Evolutionary conservation across 2,797 vertebrate genomes (phyloP).

Genomic region (Falco cherrug): DNA sequence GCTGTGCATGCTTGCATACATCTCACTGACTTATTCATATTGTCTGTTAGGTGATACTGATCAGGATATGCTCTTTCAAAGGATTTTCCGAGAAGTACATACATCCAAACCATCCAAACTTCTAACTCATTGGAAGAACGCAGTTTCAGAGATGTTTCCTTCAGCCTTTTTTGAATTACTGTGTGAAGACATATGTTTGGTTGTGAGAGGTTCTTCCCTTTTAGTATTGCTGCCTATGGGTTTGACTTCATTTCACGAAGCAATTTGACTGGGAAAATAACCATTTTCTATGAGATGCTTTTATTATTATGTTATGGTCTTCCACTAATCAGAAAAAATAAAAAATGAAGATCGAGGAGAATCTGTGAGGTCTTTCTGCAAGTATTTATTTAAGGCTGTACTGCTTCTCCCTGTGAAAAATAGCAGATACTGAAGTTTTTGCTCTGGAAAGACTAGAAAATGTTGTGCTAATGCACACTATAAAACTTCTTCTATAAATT

Average conservation of each 20-base stretch:
- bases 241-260: constrained; percentile 2
- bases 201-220: background rate
- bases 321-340: constrained; percentile 27
- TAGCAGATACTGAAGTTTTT: background rate
- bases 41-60: background rate
- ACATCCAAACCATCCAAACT: background rate
- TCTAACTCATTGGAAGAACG: background rate
- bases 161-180: background rate
- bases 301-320: constrained; percentile 21
- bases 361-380: background rate
- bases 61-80: background rate
- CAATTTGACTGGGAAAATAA: constrained; percentile 4
- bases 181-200: background rate
- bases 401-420: background rate
- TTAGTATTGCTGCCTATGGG: background rate
- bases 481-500: constrained; percentile 47
- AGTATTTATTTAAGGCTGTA: background rate
- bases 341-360: constrained; percentile 12
- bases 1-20: background rate
- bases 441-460: background rate
- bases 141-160: background rate
- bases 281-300: background rate
- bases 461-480: constrained; percentile 4
- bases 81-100: background rate
- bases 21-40: background rate